Base-by-base conservation (phyloP, 2,797 vertebrate genomes). In the Hoplostethus mediterraneus region DNA sequence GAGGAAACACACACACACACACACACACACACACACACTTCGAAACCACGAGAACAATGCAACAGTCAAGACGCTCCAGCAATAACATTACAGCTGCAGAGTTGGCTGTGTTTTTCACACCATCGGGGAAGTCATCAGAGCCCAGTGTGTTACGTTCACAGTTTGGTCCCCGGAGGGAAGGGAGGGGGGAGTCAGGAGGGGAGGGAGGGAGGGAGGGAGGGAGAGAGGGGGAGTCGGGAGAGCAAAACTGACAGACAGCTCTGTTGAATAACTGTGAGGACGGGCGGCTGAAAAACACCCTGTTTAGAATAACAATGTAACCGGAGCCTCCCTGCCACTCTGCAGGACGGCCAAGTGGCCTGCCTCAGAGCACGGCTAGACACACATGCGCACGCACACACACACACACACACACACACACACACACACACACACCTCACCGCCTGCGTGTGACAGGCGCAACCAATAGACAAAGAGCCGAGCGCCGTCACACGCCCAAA, bases 301-400 rank as follows among this genome's bases (percentile, higher is more conserved):
- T 64, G 73, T 86, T 91, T 83, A 87, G 83, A 90, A 92, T 89
- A 92, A 93, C 86, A 92, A 91, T 92, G 87, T 85, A 70, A 82
- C 69, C 6, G 25, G 84, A 89, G 75, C 75, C 71, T 75, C 82
- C 59, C 73, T 66, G 77, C 63, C 71, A 73, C 73, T 82, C 84
- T 60, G 75, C 79, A 53, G 64, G 68, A 8, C 49, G 63, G 73
- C 71, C 71, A n/a, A 16, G 30, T 30, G 12, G 25, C 53, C 14
- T 9, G 33, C 54, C 65, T 58, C 42, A 51, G 70, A 70, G 79
- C 58, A 48, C 48, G 13, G 57, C 36, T 3, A 69, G 21, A 48
- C 10, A 62, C 31, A 63, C 49, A 60, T 45, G 47, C 71, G 48
- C 66, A 58, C 60, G 62, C 54, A 47, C 53, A 59, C 2, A 30